These are phyloP conservation scores for Myotis yumanensis DNA, from an alignment of 2,113 vertebrate genomes.

Conservation along the genomic window DNA sequence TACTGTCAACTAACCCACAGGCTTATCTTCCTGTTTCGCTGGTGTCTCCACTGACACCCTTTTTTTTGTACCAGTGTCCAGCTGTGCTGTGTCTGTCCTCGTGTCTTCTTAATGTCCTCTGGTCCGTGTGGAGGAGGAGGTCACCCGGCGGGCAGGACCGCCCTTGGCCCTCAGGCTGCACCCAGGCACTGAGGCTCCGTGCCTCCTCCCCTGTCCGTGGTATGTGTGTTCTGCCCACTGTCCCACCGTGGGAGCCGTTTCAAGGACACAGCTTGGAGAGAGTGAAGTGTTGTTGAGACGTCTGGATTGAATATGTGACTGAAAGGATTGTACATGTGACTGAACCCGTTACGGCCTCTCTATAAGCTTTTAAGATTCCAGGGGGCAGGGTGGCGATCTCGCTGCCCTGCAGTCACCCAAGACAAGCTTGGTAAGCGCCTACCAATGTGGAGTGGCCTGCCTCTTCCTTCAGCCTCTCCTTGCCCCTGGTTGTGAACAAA, in stretches of 20 bases:
- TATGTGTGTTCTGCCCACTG: background rate
- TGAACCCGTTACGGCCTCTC: background rate
- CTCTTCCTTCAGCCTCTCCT: background rate
- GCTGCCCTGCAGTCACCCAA: background rate
- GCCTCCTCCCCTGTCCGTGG: background rate
- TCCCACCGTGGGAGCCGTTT: background rate
- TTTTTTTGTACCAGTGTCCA: background rate
- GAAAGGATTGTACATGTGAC: background rate
- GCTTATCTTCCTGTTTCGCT: background rate
- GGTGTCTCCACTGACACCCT: background rate
- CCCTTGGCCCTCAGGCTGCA: background rate
- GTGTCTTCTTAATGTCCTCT: background rate
- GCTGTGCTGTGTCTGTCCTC: background rate
- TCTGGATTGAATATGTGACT: background rate
- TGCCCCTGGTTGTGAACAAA: background rate
- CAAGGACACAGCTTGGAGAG: background rate
- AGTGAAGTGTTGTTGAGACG: background rate
- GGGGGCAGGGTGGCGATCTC: background rate
- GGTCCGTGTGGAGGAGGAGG: background rate
- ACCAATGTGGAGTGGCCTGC: background rate
- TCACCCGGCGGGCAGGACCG: background rate
- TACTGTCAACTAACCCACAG: background rate
- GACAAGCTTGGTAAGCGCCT: background rate
- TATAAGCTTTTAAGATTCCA: background rate
- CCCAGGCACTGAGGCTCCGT: background rate